Evolutionary conservation across 1,140 invertebrate genomes (phyloP).

Genomic region (Tyrophagus putrescentiae): DNA sequence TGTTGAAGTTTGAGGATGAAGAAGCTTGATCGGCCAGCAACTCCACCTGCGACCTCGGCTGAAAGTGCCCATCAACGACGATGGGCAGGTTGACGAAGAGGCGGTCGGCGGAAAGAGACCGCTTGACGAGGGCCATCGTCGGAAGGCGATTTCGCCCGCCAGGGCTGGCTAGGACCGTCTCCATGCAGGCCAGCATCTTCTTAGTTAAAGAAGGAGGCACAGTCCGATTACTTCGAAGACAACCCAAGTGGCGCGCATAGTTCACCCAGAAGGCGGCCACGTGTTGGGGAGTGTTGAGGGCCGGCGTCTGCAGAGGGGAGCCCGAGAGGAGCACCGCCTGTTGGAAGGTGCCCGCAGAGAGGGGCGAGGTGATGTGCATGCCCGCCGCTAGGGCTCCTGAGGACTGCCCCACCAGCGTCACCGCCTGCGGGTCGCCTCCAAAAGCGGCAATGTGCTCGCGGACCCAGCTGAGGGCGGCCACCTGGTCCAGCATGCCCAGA

Average conservation of each 20-base stretch:
- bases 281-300: neutral
- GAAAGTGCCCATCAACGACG: constrained; percentile 6
- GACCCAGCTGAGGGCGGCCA: constrained; percentile 34
- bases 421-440: constrained; percentile 29
- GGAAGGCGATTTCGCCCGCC: constrained; percentile 9
- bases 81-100: constrained; percentile 8
- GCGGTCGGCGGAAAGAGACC: neutral
- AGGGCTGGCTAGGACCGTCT: neutral
- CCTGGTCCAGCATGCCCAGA: constrained; percentile 33
- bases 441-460: constrained; percentile 32
- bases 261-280: constrained; percentile 9
- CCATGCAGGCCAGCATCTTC: constrained; percentile 1
- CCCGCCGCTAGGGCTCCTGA: constrained; percentile 73
- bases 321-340: constrained; percentile 54
- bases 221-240: neutral
- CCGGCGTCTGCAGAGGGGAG: neutral
- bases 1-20: neutral
- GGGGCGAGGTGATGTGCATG: constrained; percentile 72
- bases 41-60: neutral
- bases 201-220: no score
- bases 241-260: constrained; percentile 9
- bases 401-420: constrained; percentile 30
- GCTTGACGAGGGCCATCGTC: constrained; percentile 4
- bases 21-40: neutral
- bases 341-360: constrained; percentile 64